Conservation (phyloP, 2,888 invertebrate species). For the Nemoura dubitans region DNA sequence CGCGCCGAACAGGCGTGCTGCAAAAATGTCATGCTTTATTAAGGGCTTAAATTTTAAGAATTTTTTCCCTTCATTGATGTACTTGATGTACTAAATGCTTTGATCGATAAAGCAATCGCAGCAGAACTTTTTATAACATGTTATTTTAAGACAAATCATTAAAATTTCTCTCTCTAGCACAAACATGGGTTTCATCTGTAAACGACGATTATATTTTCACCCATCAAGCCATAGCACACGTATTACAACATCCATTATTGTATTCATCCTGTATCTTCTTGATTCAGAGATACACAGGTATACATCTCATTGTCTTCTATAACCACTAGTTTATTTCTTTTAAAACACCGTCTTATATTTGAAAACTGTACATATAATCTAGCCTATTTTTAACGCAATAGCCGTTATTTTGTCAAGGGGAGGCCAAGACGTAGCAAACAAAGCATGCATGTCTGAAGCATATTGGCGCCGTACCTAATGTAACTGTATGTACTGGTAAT, state of each 20-base stretch:
- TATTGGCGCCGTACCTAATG: neutral
- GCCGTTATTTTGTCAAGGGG: neutral
- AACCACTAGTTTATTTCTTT: neutral
- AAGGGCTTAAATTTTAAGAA: too few species aligned
- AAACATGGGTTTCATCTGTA: too few species aligned
- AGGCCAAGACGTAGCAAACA: neutral
- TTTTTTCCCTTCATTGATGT: too few species aligned
- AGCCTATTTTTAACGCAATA: neutral
- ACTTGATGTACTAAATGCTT: too few species aligned
- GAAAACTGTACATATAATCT: slow-evolving; percentile 2
- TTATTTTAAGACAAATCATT: too few species aligned
- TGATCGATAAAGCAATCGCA: too few species aligned
- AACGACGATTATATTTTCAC: neutral
- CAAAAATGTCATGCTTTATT: too few species aligned
- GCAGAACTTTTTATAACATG: too few species aligned
- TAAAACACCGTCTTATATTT: neutral
- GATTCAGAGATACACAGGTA: neutral
- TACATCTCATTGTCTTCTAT: neutral
- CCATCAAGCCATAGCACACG: neutral
- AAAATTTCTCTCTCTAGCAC: too few species aligned
- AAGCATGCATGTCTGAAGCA: neutral
- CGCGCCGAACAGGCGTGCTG: too few species aligned
- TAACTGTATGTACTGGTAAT: neutral
- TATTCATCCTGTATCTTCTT: neutral
- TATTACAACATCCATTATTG: neutral